Evolutionary conservation across 2,113 vertebrate genomes (phyloP).

Genomic region (Gymnocephalus cernua): DNA sequence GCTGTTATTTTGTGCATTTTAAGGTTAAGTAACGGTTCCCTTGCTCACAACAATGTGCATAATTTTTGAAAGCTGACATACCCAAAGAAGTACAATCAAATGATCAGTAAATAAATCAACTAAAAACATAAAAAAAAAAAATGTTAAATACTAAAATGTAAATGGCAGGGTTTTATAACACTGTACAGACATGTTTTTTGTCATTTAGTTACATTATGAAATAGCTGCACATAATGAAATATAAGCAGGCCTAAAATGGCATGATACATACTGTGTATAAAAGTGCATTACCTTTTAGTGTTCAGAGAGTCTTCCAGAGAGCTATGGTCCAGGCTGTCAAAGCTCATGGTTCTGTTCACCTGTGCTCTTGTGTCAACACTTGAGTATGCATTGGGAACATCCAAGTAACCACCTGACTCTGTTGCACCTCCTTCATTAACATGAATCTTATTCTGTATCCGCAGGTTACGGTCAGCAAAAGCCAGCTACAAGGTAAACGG

Average conservation of each 20-base stretch:
- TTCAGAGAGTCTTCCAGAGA: constrained; percentile 84
- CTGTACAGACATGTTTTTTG: neutral
- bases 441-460: constrained; percentile 79
- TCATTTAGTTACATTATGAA: neutral
- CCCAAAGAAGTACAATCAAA: neutral
- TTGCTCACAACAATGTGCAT: too few species aligned
- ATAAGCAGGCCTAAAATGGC: neutral
- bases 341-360: constrained; percentile 79
- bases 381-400: constrained; percentile 5
- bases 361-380: constrained; percentile 47
- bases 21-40: too few species aligned
- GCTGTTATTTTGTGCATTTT: neutral
- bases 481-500: constrained; percentile 81
- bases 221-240: neutral
- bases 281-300: constrained; percentile 82
- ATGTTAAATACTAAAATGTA: neutral
- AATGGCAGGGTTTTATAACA: neutral
- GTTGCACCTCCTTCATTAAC: constrained; percentile 63
- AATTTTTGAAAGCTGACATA: neutral
- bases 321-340: constrained; percentile 90
- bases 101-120: neutral
- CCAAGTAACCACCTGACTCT: constrained; percentile 40
- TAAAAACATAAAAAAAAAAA: too few species aligned
- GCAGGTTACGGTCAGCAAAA: constrained; percentile 86
- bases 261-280: neutral